phyloP scores from a whole-genome alignment of 1,140 invertebrate species.

The Zelostemma sp. region DNA sequence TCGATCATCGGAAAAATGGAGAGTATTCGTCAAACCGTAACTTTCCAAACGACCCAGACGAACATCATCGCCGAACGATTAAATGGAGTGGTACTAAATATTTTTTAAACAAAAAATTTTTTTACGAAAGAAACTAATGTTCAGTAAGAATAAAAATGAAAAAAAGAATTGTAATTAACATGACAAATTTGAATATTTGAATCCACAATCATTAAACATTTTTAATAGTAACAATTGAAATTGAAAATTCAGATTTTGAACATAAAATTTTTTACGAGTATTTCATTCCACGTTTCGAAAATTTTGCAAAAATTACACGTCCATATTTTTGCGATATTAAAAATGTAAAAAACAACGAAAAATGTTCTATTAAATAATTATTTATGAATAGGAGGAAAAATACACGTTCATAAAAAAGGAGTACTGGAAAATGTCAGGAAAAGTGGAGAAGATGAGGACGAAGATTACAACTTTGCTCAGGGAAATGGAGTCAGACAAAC shows the following conservation, averaged over 20 bases:
- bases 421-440: constrained; percentile 16
- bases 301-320: too few relatives aligned
- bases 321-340: too few relatives aligned
- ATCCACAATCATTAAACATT: too few relatives aligned
- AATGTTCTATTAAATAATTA: constrained; percentile 4
- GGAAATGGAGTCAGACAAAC: constrained; percentile 2
- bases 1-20: constrained; percentile 13
- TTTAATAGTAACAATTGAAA: too few relatives aligned
- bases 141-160: too few relatives aligned
- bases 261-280: too few relatives aligned
- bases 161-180: too few relatives aligned
- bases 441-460: constrained; percentile 22
- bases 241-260: too few relatives aligned
- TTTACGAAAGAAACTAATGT: too few relatives aligned
- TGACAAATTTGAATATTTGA: too few relatives aligned
- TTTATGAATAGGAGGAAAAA: constrained; percentile 16
- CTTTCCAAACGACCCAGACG: constrained; percentile 31
- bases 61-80: constrained; percentile 12
- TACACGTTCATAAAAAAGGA: constrained; percentile 20
- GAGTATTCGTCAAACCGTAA: constrained; percentile 20
- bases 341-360: too few relatives aligned
- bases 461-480: constrained; percentile 14
- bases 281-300: neutral
- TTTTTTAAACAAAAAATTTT: constrained; percentile 1
- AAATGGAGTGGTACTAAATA: constrained; percentile 9